Evolutionary conservation across 2,888 invertebrate species (phyloP).

Genomic region (Megastigmus dorsalis): DNA sequence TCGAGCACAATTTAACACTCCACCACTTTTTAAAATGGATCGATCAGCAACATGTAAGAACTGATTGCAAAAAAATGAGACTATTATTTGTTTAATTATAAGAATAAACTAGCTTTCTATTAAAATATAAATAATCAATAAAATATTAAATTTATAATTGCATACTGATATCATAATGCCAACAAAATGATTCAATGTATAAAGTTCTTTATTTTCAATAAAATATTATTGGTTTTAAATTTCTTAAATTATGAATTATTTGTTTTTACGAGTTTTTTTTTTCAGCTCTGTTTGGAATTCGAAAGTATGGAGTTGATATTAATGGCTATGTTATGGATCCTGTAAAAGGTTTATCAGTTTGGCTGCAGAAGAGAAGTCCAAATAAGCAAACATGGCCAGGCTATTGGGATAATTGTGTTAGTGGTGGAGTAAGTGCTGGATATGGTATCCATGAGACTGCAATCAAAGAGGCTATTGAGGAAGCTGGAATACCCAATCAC

Average conservation of each 20-base stretch:
- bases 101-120: too few relatives aligned
- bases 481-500: conserved; percentile 90
- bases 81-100: too few relatives aligned
- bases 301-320: conserved; percentile 95
- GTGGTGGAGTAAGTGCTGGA: conserved; percentile 93
- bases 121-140: neutral
- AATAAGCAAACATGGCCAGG: conserved; percentile 97
- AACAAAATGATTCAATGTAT: neutral
- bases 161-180: too few relatives aligned
- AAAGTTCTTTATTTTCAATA: neutral
- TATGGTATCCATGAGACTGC: conserved; percentile 92
- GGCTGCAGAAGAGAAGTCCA: conserved; percentile 93
- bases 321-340: conserved; percentile 94
- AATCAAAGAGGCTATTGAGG: conserved; percentile 94
- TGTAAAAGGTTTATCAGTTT: conserved; percentile 89
- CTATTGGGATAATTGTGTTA: conserved; percentile 97
- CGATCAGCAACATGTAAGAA: conserved; percentile 89
- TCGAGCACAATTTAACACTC: conserved; percentile 82
- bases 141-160: neutral
- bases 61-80: neutral
- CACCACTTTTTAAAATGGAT: conserved; percentile 86
- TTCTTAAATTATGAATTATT: conserved; percentile 14
- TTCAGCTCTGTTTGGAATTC: conserved; percentile 88
- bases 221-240: too few relatives aligned
- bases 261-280: conserved; percentile 16